Base-by-base conservation (phyloP, 2,888 invertebrate species). In the Oxyteleia sp. region DNA sequence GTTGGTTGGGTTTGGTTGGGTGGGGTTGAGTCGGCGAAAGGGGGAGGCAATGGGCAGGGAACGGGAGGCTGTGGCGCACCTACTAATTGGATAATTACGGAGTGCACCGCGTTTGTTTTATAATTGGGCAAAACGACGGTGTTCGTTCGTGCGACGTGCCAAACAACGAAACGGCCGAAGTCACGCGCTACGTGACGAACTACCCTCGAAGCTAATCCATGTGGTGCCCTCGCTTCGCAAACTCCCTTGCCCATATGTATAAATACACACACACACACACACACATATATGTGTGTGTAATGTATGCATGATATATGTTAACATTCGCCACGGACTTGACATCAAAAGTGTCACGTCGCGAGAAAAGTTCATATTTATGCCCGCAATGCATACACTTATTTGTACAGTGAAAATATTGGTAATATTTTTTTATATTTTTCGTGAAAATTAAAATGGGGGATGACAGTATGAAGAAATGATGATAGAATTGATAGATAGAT, bases 21-120 rank as follows among this genome's bases (percentile, higher is more conserved):
- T 45, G 51, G 61, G 51, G 61, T 41, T 11, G 49, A 5, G 66
- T 15, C 35, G 41, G 63, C 20, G 38, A 18, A 38, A n/a, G 8
- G n/a, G n/a, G n/a, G 35, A n/a, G 13, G 10, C 64, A 41, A 18
- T 57, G 63, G 66, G 49, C 38, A 4, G 29, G 68, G 57, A 23
- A 11, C 32, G 59, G n/a, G 45, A 53, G 29, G 71, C 69, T 66
- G 80, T 35, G 66, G 81, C 81, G 69, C 69, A 75, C 74, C 75
- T 90, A 87, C 92, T 93, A 93, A 93, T 93, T 93, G 93, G 93
- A 93, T 93, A 93, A 93, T 93, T 93, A 93, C 90, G 90, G 90
- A 92, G 90, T 92, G 89, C 90, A 89, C 89, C 88, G 92, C 89
- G 91, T 92, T 92, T 93, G 92, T 93, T 92, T 93, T 93, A 93